Evolutionary conservation across 1,140 invertebrate genomes (phyloP), one percentile per base, ranked within the genome.

Genomic region (Drosophila subpulchrella): DNA sequence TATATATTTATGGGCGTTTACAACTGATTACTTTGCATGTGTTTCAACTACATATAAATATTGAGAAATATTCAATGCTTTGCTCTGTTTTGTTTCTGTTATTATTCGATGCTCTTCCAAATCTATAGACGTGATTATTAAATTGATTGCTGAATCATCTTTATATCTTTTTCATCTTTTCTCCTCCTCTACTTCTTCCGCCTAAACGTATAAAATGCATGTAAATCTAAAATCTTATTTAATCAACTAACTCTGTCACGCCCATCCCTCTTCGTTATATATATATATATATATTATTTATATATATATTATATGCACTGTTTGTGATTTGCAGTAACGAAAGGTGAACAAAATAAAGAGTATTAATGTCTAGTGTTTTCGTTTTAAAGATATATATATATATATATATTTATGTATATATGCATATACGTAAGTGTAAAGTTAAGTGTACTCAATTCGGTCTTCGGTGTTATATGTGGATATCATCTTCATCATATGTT

Each of bases 171-270:
- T 39, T 10, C 50, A 20, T 34, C 42, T 32, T 20, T 6, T 34
- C 54, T 15, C 13, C n/a, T 20, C 42, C 39, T 63, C 27, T 38
- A 36, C 12, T 44, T 50, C 30, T 48, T 62, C 27, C 42, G 75
- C 56, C 72, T 84, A 80, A 85, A 84, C 77, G 81, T 84, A 84
- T 62, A 81, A 84, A 84, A 84, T 84, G 81, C 81, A 78, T 79
- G 73, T 82, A 79, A 79, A 57, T 88, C 83, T 86, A 82, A 62
- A 88, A 88, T 34, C 75, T 86, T 82, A 85, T 82, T 74, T 74
- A 81, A 82, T 70, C 81, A 77, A 70, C 67, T 81, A 77, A 48
- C 62, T 50, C 63, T 48, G 27, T 44, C 47, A 42, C 56, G 48
- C 41, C 70, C 47, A 55, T 58, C 20, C 65, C 17, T 41, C 17